Evolutionary conservation across 2,888 invertebrate species (phyloP).

Genomic region (Electrophaes corylata): DNA sequence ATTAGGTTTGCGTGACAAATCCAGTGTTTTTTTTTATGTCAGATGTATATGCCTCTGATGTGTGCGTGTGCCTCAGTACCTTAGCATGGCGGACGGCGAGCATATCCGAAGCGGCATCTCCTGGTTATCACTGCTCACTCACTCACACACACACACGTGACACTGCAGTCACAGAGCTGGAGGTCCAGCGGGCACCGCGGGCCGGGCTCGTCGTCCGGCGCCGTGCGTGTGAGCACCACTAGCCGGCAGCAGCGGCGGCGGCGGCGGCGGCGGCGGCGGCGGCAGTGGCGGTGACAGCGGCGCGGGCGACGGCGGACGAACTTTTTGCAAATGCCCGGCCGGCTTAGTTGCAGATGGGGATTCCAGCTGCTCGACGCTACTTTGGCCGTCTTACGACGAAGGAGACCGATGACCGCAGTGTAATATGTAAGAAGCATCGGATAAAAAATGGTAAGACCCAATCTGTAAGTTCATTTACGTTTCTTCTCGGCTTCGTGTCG

Average conservation of each 20-base stretch:
- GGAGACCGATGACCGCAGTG: too few species aligned
- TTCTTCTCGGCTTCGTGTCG: too few species aligned
- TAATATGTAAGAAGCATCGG: too few species aligned
- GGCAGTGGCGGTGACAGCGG: slow-evolving; percentile 12
- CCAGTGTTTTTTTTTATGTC: background rate
- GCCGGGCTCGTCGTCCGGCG: too few species aligned
- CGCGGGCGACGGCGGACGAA: slow-evolving; percentile 39
- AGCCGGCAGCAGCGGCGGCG: too few species aligned
- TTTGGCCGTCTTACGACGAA: background rate
- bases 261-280: too few species aligned
- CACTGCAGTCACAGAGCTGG: slow-evolving; percentile 1
- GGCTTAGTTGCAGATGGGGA: slow-evolving; percentile 28
- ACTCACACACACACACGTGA: slow-evolving; percentile 36
- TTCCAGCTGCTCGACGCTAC: background rate
- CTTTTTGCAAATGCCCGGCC: slow-evolving; percentile 51
- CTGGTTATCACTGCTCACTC: slow-evolving; percentile 38
- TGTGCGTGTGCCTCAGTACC: slow-evolving; percentile 46
- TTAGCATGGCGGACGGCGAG: slow-evolving; percentile 71
- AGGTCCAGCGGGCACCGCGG: too few species aligned
- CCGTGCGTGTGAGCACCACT: too few species aligned
- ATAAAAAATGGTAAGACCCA: too few species aligned
- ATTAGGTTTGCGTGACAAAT: too few species aligned
- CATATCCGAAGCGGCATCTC: slow-evolving; percentile 62
- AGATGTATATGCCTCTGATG: background rate
- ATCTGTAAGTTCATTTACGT: too few species aligned